A percentile compares a stretch with the other conserved stretches of the same genome.
Conservation (phyloP, 2,888 invertebrate genomes). For the Acanthosepion lycidas region DNA sequence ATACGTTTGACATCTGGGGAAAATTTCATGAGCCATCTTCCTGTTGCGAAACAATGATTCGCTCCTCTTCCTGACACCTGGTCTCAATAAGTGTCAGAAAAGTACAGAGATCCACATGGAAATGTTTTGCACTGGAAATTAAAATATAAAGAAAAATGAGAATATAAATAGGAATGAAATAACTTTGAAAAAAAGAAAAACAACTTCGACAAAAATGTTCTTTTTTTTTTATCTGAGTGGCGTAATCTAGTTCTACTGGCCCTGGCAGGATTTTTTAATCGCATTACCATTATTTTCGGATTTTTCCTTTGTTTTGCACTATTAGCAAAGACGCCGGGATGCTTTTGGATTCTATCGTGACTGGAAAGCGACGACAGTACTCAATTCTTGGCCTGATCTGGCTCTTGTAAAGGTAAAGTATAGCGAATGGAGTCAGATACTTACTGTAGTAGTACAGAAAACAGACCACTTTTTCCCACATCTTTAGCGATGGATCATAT, state of each 20-base stretch:
- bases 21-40: not conserved
- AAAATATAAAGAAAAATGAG: not conserved
- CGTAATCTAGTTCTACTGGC: not conserved
- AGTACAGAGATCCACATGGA: not conserved
- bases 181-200: not conserved
- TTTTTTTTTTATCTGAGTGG: not conserved
- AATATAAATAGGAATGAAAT: not conserved
- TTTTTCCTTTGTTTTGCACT: not conserved
- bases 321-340: no score
- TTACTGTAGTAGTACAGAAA: no score
- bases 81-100: constrained; percentile 8
- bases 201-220: not conserved
- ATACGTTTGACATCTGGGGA: not conserved
- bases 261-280: not conserved
- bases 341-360: no score
- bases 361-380: no score
- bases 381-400: no score
- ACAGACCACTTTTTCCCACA: no score
- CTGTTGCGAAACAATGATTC: not conserved
- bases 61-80: not conserved
- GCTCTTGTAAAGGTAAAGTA: no score
- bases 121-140: not conserved
- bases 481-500: no score
- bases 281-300: no score
- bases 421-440: no score